phyloP scores from a whole-genome alignment of 1,140 invertebrate genomes.

The Scylla paramamosain region DNA sequence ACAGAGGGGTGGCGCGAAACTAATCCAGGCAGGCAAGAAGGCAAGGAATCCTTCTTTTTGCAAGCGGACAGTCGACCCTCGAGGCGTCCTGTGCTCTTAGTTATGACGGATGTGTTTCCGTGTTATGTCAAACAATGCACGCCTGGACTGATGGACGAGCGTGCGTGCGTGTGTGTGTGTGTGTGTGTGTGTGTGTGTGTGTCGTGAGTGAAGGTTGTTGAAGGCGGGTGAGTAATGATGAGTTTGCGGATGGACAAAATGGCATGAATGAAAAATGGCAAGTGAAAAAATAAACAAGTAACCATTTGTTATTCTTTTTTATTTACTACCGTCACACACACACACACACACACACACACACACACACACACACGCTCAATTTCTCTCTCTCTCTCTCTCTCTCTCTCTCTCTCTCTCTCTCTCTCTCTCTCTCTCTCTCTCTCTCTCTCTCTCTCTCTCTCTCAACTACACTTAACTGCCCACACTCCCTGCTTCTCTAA shows the following conservation, averaged over 20 bases:
- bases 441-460: not conserved
- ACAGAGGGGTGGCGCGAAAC: too few relatives aligned
- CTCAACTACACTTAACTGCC: not conserved
- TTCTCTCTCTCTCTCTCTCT: not conserved
- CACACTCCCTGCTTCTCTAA: not conserved
- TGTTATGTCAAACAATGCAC: too few relatives aligned
- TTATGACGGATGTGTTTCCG: too few relatives aligned
- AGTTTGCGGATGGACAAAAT: not conserved
- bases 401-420: constrained; percentile 43
- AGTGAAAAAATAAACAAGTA: not conserved
- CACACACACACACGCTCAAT: too few relatives aligned
- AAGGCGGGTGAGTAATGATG: constrained; percentile 8
- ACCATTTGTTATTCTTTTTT: not conserved
- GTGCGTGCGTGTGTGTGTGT: constrained; percentile 10
- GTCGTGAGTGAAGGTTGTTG: not conserved
- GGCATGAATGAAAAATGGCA: not conserved
- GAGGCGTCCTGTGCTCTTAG: too few relatives aligned
- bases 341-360: too few relatives aligned
- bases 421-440: constrained; percentile 43
- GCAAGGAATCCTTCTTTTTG: too few relatives aligned
- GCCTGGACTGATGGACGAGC: too few relatives aligned
- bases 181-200: not conserved
- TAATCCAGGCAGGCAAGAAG: too few relatives aligned
- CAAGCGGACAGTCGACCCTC: too few relatives aligned
- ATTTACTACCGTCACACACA: too few relatives aligned